phyloP scores from a whole-genome alignment of 1,140 invertebrate genomes.

The Aphelinus atriplicis region DNA sequence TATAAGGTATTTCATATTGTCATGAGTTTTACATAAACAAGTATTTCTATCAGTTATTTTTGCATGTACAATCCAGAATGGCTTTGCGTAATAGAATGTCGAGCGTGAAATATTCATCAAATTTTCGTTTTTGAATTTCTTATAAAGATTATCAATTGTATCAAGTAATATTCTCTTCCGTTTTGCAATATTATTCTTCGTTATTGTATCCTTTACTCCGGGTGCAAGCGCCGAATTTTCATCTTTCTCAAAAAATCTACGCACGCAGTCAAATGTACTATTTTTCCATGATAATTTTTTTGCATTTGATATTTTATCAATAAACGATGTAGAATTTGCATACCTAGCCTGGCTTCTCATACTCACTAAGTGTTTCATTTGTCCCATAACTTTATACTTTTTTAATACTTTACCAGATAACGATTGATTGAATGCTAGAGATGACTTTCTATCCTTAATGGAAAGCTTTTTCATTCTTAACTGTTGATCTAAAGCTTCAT shows the following conservation, averaged over 20 bases:
- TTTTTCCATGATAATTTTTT: constrained; percentile 3
- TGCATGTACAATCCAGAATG: constrained; percentile 33
- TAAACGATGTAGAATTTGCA: background rate
- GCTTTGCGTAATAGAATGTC: constrained; percentile 27
- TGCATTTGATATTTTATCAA: background rate
- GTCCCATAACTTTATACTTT: constrained; percentile 14
- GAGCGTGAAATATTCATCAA: constrained; percentile 27
- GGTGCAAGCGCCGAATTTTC: constrained; percentile 42
- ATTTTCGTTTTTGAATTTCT: constrained; percentile 26
- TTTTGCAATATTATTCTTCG: constrained; percentile 42
- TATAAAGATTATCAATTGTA: constrained; percentile 43
- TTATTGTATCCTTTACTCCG: constrained; percentile 47
- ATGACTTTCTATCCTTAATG: background rate
- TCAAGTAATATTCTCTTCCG: constrained; percentile 44
- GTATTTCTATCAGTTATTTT: constrained; percentile 27
- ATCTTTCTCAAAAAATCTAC: constrained; percentile 45
- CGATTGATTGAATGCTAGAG: background rate
- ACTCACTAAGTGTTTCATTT: background rate
- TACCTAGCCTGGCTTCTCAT: background rate
- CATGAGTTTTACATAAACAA: constrained; percentile 37
- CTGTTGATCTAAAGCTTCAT: background rate
- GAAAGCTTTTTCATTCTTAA: background rate
- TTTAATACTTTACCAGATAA: constrained; percentile 1
- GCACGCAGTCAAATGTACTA: background rate
- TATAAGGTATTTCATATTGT: constrained; percentile 16